A percentile compares a stretch with the other conserved stretches of the same genome.
phyloP scores from a whole-genome alignment of 2,888 invertebrate genomes.

The Loripinus fragilis region DNA sequence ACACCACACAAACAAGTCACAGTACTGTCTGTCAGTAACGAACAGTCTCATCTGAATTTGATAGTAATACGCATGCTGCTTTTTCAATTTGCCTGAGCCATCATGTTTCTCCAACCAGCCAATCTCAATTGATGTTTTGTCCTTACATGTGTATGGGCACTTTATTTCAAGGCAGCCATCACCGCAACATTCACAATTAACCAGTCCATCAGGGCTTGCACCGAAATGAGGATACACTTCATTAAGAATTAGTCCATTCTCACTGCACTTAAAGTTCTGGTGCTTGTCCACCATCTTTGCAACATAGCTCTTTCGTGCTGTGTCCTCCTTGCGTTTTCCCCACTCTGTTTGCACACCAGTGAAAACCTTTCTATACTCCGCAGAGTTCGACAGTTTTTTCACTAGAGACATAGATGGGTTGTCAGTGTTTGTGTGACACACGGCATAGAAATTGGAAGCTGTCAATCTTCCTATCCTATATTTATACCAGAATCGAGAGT shows the following conservation, averaged over 20 bases:
- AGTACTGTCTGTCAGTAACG: conserved; percentile 2
- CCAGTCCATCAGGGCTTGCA: conserved; percentile 46
- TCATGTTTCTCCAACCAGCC: conserved; percentile 9
- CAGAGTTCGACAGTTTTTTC: conserved; percentile 7
- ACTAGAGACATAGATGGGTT: conserved; percentile 16
- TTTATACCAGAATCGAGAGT: conserved; percentile 21
- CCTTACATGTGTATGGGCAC: conserved; percentile 29
- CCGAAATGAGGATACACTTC: no score
- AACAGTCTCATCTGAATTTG: conserved; percentile 48
- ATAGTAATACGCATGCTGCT: conserved; percentile 38
- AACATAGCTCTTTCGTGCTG: conserved; percentile 19
- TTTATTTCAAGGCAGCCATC: conserved; percentile 40
- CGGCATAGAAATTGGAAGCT: no score
- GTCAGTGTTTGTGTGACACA: conserved; percentile 14
- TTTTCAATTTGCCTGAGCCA: conserved; percentile 1
- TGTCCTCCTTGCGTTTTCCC: conserved; percentile 17
- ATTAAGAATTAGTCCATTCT: conserved; percentile 23
- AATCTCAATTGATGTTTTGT: neutral
- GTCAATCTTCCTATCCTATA: conserved; percentile 24
- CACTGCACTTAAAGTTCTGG: conserved; percentile 8
- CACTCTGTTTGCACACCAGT: conserved; percentile 23
- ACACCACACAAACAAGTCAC: conserved; percentile 58
- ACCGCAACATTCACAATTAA: conserved; percentile 47
- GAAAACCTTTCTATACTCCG: neutral
- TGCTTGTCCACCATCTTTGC: conserved; percentile 8